Conservation (phyloP, 1,140 invertebrate species). For the Pseudomyrmex dendroicus region DNA sequence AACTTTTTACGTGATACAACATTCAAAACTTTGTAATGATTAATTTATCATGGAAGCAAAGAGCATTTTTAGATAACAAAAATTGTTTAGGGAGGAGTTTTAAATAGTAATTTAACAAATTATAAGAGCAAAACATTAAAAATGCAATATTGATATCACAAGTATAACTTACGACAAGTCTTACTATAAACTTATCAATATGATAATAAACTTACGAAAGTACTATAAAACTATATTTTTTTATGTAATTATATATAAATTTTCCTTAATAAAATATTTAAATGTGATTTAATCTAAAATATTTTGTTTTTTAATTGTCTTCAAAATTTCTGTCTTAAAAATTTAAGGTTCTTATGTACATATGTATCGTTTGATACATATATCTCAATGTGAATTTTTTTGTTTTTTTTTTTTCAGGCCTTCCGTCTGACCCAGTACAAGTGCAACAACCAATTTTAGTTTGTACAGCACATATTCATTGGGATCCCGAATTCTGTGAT, state of each 20-base stretch:
- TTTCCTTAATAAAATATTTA: neutral
- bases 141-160: too few relatives aligned
- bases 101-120: too few relatives aligned
- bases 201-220: neutral
- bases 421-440: slow-evolving; percentile 90
- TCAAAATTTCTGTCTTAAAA: neutral
- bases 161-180: too few relatives aligned
- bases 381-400: neutral
- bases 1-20: too few relatives aligned
- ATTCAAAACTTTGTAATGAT: too few relatives aligned
- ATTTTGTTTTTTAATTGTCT: slow-evolving; percentile 7
- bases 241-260: neutral
- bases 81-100: too few relatives aligned
- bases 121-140: too few relatives aligned
- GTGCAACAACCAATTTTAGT: slow-evolving; percentile 95
- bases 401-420: slow-evolving; percentile 82
- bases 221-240: neutral
- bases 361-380: neutral
- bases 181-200: too few relatives aligned
- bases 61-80: too few relatives aligned
- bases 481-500: slow-evolving; percentile 99
- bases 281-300: neutral
- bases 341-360: too few relatives aligned
- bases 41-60: too few relatives aligned
- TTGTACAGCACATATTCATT: slow-evolving; percentile 99